Evolutionary conservation across 2,888 invertebrate species (phyloP).

Genomic region (Cataglyphis albicans): DNA sequence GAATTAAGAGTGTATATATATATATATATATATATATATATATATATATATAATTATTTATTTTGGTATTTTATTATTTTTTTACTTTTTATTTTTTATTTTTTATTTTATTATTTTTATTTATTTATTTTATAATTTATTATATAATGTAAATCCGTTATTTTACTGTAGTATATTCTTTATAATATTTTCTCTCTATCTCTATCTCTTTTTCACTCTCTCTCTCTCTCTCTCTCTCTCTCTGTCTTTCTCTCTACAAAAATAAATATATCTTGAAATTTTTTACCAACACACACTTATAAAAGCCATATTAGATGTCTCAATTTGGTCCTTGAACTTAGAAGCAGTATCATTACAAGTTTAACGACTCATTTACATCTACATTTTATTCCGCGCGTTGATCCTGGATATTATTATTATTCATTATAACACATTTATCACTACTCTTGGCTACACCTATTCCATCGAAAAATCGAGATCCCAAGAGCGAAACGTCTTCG

Average conservation of each 20-base stretch:
- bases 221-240: background rate
- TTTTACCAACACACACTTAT: background rate
- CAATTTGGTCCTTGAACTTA: background rate
- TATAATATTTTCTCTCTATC: background rate
- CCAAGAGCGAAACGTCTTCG: background rate
- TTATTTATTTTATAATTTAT: background rate
- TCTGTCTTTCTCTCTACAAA: background rate
- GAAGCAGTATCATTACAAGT: background rate
- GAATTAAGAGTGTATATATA: background rate
- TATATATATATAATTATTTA: background rate
- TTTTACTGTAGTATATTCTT: background rate
- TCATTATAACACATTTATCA: background rate
- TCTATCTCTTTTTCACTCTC: too few relatives aligned
- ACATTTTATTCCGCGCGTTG: background rate
- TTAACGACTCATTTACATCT: background rate
- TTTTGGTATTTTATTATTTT: too few relatives aligned
- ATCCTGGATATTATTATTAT: background rate
- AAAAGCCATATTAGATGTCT: background rate
- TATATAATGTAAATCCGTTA: background rate
- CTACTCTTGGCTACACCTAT: background rate
- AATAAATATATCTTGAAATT: background rate
- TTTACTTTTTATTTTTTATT: too few relatives aligned
- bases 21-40: conserved; percentile 10
- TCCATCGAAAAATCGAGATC: background rate
- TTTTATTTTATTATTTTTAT: too few relatives aligned